Base-by-base conservation (phyloP, 2,888 invertebrate genomes). In the Drosophila rubida region DNA sequence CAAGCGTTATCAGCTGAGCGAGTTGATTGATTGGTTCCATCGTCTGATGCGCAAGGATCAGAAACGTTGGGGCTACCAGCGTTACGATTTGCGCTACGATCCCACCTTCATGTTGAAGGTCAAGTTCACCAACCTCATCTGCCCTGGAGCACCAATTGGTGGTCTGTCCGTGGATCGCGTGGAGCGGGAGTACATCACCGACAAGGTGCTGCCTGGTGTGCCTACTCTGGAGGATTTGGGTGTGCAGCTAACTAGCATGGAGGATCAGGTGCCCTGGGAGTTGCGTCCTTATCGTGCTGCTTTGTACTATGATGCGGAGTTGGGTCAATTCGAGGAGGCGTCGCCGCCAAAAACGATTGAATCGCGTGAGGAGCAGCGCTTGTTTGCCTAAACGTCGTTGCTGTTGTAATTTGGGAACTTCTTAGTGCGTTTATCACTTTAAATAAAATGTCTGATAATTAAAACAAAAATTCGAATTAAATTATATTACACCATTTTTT, bases 221-320 rank as follows among this genome's bases (percentile, higher is more conserved):
- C 97, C 96, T 2, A 96, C 96, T 0, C 92, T 98, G 55, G 96
- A 97, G 91, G 98, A 98, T 93, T 94, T 99, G 69, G 98, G 97
- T 13, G 95, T 99, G 2, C 93, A 92, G 32, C 93, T 96, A 57
- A 96, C 95, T 0, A 89, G 92, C 2, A 94, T 98, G 93, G 97
- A 97, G 91, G 94, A 95, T 70, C 95, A 95, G 90, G 95, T 90
- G n/a, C 95, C 95, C 0, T 98, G 96, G 95, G 96, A 97, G 90
- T 90, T 98, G 75, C 94, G 94, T 86, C 95, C 95, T 1, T 95
- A 91, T 92, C 94, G 95, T 46, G 94, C 94, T 19, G 94, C 94
- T 75, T 93, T 93, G 67, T 95, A 96, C 92, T 96, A 97, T 90
- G 94, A 95, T 75, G 95, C 95, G 57, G 94, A 95, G 83, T 84